Conservation (phyloP, 1,140 invertebrate species). For the Hyles vespertilio region DNA sequence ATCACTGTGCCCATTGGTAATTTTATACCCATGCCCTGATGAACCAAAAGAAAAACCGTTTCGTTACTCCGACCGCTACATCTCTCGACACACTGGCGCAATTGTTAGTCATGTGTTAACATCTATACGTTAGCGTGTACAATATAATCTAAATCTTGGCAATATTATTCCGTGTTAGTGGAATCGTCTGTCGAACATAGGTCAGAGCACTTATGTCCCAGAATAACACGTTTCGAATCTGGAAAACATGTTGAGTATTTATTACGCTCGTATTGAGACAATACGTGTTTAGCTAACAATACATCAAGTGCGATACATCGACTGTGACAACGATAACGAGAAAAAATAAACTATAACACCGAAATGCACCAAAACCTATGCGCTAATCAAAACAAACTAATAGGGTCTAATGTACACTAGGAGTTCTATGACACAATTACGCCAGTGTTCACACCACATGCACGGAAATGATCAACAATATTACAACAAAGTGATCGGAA, state of each 20-base stretch:
- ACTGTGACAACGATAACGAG: constrained; percentile 3
- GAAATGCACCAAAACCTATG: background rate
- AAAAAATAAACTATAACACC: constrained; percentile 16
- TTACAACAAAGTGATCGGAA: background rate
- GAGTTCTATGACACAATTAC: constrained; percentile 49
- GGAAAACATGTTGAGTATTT: constrained; percentile 51
- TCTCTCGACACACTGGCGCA: constrained; percentile 53
- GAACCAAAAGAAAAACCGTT: constrained; percentile 44
- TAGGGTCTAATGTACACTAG: constrained; percentile 32
- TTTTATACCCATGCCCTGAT: constrained; percentile 41
- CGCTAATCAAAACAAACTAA: constrained; percentile 25
- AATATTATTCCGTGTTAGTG: constrained; percentile 42
- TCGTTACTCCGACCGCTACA: background rate
- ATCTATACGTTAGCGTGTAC: constrained; percentile 23
- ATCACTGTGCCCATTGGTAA: constrained; percentile 21
- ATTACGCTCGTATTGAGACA: constrained; percentile 32
- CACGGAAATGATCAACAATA: constrained; percentile 17
- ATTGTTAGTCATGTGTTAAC: constrained; percentile 39
- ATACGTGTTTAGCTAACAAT: constrained; percentile 4
- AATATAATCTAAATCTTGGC: constrained; percentile 26
- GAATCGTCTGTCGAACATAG: constrained; percentile 44
- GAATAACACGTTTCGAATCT: constrained; percentile 50
- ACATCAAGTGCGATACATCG: constrained; percentile 8
- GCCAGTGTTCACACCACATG: constrained; percentile 56
- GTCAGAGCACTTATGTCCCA: constrained; percentile 49